Evolutionary conservation across 2,113 vertebrate genomes (phyloP).

Genomic region (Microcebus lehilahytsara): DNA sequence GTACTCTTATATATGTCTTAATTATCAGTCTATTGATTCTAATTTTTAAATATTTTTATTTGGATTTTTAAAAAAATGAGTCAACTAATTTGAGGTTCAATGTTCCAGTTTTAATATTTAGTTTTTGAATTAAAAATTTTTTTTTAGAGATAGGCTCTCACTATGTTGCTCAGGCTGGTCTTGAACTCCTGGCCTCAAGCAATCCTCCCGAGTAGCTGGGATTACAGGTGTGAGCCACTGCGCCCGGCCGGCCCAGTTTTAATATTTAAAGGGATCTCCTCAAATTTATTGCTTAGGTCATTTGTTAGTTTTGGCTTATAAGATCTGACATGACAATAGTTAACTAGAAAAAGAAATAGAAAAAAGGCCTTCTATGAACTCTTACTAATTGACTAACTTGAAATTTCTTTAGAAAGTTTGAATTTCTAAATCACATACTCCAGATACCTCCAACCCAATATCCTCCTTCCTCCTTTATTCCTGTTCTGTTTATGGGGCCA

Average conservation of each 20-base stretch:
- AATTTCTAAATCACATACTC: neutral
- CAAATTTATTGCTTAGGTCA: neutral
- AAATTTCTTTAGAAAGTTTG: neutral
- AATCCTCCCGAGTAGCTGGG: too few species aligned
- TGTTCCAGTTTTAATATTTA: neutral
- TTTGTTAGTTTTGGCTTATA: neutral
- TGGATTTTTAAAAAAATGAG: neutral
- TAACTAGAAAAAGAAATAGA: neutral
- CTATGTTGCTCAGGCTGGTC: too few species aligned
- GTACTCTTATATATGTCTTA: neutral
- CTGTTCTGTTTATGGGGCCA: neutral
- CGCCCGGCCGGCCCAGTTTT: too few species aligned
- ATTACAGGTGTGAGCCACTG: too few species aligned
- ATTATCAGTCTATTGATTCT: neutral
- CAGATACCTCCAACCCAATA: neutral
- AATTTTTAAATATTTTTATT: neutral
- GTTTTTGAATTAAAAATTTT: too few species aligned
- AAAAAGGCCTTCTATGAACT: neutral
- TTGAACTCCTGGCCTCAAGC: too few species aligned
- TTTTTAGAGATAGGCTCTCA: too few species aligned
- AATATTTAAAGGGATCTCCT: neutral
- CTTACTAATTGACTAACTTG: neutral
- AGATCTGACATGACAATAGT: neutral
- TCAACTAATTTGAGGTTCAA: neutral
- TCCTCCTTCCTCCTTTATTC: neutral